phyloP scores from a whole-genome alignment of 2,888 invertebrate species.

The Drosophila parthenogenetica region DNA sequence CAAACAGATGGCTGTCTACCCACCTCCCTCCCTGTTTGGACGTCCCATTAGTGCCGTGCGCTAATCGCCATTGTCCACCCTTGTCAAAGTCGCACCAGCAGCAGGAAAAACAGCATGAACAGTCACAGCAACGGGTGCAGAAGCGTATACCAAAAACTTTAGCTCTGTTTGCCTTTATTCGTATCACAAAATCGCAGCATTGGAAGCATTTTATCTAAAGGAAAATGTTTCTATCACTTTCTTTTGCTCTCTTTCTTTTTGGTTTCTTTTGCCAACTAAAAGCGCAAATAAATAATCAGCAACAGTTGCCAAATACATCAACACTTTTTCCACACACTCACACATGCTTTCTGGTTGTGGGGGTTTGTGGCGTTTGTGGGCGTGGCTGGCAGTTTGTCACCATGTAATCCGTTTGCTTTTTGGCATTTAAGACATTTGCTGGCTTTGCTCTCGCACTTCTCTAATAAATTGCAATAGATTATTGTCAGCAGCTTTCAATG shows the following conservation, averaged over 20 bases:
- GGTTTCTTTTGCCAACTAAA: conserved; percentile 54
- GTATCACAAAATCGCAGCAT: conserved; percentile 34
- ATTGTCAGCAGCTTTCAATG: conserved; percentile 63
- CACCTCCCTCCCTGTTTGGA: conserved; percentile 6
- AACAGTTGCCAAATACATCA: conserved; percentile 79
- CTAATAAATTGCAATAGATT: conserved; percentile 78
- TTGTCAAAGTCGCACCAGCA: conserved; percentile 64
- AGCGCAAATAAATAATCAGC: conserved; percentile 79
- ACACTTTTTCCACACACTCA: conserved; percentile 40
- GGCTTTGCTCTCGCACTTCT: conserved; percentile 6
- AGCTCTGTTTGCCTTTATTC: conserved; percentile 17
- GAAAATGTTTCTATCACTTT: conserved; percentile 27
- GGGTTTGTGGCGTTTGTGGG: conserved; percentile 8
- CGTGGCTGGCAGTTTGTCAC: conserved; percentile 58
- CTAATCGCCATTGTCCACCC: conserved; percentile 81
- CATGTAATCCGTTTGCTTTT: conserved; percentile 70
- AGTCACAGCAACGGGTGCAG: background rate
- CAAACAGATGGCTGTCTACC: conserved; percentile 70
- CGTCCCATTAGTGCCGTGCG: conserved; percentile 74
- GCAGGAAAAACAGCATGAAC: background rate
- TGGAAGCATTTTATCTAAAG: conserved; percentile 44
- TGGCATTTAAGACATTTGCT: conserved; percentile 64
- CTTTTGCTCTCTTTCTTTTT: background rate
- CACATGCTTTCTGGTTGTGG: background rate
- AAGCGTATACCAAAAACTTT: background rate